phyloP scores from a whole-genome alignment of 2,888 invertebrate species.

The Nephrocerus scutellatus region DNA sequence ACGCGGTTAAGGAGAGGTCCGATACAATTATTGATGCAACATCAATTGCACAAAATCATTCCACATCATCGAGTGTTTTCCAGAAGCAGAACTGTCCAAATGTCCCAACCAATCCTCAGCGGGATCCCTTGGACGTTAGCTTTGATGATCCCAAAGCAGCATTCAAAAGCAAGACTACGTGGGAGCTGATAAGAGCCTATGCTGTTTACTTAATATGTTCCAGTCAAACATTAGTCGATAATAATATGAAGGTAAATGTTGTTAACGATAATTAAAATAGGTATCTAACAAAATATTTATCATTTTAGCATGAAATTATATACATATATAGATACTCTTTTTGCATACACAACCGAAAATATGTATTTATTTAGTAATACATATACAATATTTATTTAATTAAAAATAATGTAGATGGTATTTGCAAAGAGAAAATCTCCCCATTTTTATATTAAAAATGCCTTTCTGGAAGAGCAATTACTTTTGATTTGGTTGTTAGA shows the following conservation, averaged over 20 bases:
- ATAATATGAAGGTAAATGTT: conserved; percentile 90
- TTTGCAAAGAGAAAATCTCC: too few species aligned
- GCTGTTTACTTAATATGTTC: conserved; percentile 89
- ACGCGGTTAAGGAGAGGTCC: background rate
- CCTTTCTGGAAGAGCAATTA: too few species aligned
- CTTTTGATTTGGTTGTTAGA: too few species aligned
- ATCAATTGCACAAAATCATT: background rate
- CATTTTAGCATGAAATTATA: too few species aligned
- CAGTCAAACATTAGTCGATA: conserved; percentile 76
- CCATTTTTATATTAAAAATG: too few species aligned
- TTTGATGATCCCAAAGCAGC: conserved; percentile 87
- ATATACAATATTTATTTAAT: too few species aligned
- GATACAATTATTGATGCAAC: background rate
- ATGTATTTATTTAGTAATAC: too few species aligned
- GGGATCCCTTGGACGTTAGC: conserved; percentile 71
- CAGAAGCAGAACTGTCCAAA: conserved; percentile 25
- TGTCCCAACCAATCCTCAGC: conserved; percentile 32
- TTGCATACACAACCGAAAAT: too few species aligned
- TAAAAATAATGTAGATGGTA: too few species aligned
- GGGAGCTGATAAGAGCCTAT: conserved; percentile 83
- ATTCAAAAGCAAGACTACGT: conserved; percentile 92
- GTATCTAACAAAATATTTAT: too few species aligned
- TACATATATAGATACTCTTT: too few species aligned
- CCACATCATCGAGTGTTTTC: background rate
- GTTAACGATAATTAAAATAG: too few species aligned